Percentiles rank a stretch among this genome's conserved stretches.
Evolutionary conservation across 2,888 invertebrate genomes (phyloP).

Genomic region (Isotomurus palustris): DNA sequence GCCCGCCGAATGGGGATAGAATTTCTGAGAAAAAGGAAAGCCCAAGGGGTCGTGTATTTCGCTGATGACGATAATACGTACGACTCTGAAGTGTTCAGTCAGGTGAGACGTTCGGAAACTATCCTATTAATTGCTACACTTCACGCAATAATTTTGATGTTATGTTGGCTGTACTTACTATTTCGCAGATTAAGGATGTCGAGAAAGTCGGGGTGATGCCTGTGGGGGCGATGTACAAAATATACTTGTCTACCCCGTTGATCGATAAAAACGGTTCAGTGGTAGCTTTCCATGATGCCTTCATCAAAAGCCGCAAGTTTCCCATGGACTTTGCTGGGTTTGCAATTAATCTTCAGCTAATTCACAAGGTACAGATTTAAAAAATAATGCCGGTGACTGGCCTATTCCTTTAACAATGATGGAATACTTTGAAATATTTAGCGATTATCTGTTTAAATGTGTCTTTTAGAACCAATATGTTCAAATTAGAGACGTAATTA

Average conservation of each 20-base stretch:
- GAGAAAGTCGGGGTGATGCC: conserved; percentile 74
- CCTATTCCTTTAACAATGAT: too few relatives aligned
- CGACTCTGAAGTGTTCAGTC: conserved; percentile 19
- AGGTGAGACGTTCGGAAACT: too few relatives aligned
- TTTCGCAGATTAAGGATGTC: conserved; percentile 58
- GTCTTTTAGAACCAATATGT: conserved; percentile 55
- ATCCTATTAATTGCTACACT: too few relatives aligned
- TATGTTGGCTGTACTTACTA: too few relatives aligned
- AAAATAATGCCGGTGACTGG: too few relatives aligned
- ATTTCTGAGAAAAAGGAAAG: conserved; percentile 64
- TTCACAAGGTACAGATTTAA: too few relatives aligned
- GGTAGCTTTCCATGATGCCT: conserved; percentile 67
- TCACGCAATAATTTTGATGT: too few relatives aligned
- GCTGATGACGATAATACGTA: conserved; percentile 64
- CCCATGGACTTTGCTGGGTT: conserved; percentile 79
- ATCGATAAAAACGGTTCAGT: conserved; percentile 58
- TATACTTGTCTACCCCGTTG: conserved; percentile 63
- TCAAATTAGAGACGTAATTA: too few relatives aligned
- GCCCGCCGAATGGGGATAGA: conserved; percentile 68
- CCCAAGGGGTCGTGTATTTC: conserved; percentile 68
- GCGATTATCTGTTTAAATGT: neutral
- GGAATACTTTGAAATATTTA: neutral
- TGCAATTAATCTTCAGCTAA: conserved; percentile 65
- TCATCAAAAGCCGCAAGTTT: conserved; percentile 64
- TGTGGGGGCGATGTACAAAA: conserved; percentile 70